Base-by-base conservation (phyloP, 2,113 vertebrate genomes). In the Oxyruncus cristatus region DNA sequence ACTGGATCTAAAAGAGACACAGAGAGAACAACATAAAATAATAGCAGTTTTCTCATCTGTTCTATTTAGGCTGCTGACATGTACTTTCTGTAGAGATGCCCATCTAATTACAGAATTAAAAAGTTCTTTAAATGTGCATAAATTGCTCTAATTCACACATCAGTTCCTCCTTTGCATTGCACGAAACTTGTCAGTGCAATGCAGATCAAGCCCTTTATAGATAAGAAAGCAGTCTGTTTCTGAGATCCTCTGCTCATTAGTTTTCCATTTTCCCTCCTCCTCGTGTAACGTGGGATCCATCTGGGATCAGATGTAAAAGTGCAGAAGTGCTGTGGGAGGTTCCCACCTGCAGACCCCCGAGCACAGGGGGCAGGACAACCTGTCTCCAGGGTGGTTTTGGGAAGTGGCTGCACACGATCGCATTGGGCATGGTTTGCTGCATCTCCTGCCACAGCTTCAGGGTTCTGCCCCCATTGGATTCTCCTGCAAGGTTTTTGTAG, bases 341-440 rank as follows among this genome's bases (percentile, higher is more conserved):
- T 85, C 46, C 49, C 52, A 61, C 76, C 30, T 9, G 2, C 50
- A 41, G 78, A 59, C 4, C 50, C 52, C 56, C 9, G 37, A 35
- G 66, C 44, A 35, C 3, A 14, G 42, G 2, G 24, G 46, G 32
- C 77, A 95, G 77, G 32, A 42, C 11, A 22, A 12, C 1, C 1
- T 5, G 5, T 52, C 52, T 65, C 14, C 33, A 33, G 42, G 35
- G 27, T 4, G 15, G 3, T 67, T 47, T 13, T 12, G 37, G 32
- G 59, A 11, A 83, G 37, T 18, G 28, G 17, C 32, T 62, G 26
- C 81, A 46, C 44, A 23, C 0, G 1, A 12, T 26, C 4, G 1
- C 26, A 2, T 35, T 24, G 5, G 0, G 32, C 15, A 6, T 0
- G 0, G 11, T 6, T 65, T 50, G 46, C 1, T 52, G 27, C 55